Evolutionary conservation across 2,797 vertebrate species (phyloP).

Genomic region (Aldrovandia affinis): DNA sequence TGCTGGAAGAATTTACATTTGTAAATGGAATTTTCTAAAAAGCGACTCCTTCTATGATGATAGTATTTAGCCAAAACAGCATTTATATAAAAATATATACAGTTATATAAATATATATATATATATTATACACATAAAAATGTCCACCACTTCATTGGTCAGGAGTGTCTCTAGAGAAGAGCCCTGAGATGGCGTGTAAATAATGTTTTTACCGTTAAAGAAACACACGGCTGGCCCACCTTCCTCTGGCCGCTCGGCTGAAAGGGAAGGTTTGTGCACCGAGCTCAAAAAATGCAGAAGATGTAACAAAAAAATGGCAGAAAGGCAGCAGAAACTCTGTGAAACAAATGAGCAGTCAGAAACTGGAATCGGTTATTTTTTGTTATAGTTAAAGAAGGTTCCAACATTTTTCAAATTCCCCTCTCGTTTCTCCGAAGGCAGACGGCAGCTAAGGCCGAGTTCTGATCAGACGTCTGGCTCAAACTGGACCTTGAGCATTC

Average conservation of each 20-base stretch:
- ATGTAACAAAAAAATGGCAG: conserved; percentile 45
- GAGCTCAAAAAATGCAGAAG: conserved; percentile 37
- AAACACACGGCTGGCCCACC: conserved; percentile 35
- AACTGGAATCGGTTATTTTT: conserved; percentile 51
- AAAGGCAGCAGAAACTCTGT: conserved; percentile 33
- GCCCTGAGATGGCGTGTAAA: conserved; percentile 17
- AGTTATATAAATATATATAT: neutral
- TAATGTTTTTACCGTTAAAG: conserved; percentile 30
- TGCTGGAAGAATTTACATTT: too few species aligned
- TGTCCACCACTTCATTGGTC: neutral
- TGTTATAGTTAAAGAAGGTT: conserved; percentile 39
- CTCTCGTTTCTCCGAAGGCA: conserved; percentile 44
- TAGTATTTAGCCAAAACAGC: too few species aligned
- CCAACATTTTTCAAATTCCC: conserved; percentile 59
- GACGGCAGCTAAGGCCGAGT: conserved; percentile 49
- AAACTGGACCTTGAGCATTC: conserved; percentile 25
- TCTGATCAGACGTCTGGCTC: conserved; percentile 45
- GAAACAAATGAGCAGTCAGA: conserved; percentile 44
- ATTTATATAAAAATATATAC: too few species aligned
- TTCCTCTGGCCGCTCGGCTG: conserved; percentile 15
- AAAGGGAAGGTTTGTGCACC: conserved; percentile 27
- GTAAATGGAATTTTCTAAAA: too few species aligned
- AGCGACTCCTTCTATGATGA: too few species aligned
- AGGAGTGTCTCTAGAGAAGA: conserved; percentile 7
- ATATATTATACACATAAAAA: neutral